Conservation (phyloP, 2,888 invertebrate genomes). For the Drosophila borealis region DNA sequence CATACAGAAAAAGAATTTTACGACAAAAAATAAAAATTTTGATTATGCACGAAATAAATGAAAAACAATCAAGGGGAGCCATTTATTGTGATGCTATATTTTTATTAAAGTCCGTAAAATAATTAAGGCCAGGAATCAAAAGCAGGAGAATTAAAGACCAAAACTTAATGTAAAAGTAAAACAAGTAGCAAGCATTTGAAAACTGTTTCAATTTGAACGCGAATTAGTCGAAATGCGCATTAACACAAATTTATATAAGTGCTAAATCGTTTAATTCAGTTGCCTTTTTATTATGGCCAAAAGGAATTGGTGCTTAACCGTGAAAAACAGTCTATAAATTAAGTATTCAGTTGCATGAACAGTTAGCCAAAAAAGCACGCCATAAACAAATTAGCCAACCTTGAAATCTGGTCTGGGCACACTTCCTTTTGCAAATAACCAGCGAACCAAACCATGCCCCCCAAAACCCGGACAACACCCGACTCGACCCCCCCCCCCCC, state of each 20-base stretch:
- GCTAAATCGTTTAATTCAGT: slow-evolving; percentile 30
- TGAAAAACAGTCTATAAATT: slow-evolving; percentile 48
- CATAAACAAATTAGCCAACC: slow-evolving; percentile 63
- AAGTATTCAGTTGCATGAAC: slow-evolving; percentile 51
- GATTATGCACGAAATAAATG: no score
- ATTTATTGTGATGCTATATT: no score
- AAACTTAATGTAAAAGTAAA: neutral
- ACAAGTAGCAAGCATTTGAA: neutral
- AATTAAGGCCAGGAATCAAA: neutral
- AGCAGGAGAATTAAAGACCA: neutral
- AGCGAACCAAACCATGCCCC: slow-evolving; percentile 8
- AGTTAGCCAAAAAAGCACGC: slow-evolving; percentile 31
- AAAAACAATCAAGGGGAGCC: no score
- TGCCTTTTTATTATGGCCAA: slow-evolving; percentile 16
- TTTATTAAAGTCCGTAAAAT: neutral
- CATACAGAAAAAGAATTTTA: no score
- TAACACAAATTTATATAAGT: slow-evolving; percentile 15
- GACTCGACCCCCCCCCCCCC: neutral
- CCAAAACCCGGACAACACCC: rapidly evolving
- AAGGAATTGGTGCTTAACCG: slow-evolving; percentile 17
- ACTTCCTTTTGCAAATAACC: slow-evolving; percentile 15
- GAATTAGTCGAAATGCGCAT: neutral
- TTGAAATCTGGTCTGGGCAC: slow-evolving; percentile 34
- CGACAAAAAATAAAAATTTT: no score
- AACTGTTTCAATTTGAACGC: neutral